Percentiles rank a stretch among this genome's conserved stretches.
Evolutionary conservation across 2,797 vertebrate species (phyloP).

Genomic region (Lemur catta): DNA sequence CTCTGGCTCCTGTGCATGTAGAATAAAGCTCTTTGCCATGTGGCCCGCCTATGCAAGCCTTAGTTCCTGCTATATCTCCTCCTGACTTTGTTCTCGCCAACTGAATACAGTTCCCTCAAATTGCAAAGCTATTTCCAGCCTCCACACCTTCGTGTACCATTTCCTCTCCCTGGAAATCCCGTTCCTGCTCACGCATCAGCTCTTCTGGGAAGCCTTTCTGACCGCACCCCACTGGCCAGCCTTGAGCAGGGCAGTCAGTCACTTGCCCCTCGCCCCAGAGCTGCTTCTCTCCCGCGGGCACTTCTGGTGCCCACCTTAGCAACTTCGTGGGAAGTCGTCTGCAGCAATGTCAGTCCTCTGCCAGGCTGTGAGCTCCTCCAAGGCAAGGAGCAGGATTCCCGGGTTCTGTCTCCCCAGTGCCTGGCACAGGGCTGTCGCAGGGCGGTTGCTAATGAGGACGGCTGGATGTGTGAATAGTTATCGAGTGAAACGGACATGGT

Average conservation of each 20-base stretch:
- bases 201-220: background rate
- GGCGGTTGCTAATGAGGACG: fast-evolving
- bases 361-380: background rate
- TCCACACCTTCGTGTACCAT: too few relatives aligned
- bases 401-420: background rate
- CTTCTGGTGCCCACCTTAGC: background rate
- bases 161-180: background rate
- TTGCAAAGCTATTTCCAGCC: background rate
- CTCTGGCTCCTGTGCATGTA: fast-evolving
- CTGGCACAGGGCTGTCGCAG: background rate
- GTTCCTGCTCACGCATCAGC: background rate
- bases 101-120: too few relatives aligned
- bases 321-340: background rate
- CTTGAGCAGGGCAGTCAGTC: too few relatives aligned
- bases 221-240: background rate
- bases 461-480: background rate
- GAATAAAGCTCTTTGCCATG: background rate
- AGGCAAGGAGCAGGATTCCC: background rate
- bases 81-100: background rate
- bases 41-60: too few relatives aligned
- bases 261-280: background rate
- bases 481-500: background rate
- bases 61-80: fast-evolving
- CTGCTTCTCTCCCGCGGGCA: background rate
- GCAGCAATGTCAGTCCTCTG: background rate